Evolutionary conservation across 2,113 vertebrate genomes (phyloP), one percentile per base, ranked within the genome.

Genomic region (Platysternon megacephalum): DNA sequence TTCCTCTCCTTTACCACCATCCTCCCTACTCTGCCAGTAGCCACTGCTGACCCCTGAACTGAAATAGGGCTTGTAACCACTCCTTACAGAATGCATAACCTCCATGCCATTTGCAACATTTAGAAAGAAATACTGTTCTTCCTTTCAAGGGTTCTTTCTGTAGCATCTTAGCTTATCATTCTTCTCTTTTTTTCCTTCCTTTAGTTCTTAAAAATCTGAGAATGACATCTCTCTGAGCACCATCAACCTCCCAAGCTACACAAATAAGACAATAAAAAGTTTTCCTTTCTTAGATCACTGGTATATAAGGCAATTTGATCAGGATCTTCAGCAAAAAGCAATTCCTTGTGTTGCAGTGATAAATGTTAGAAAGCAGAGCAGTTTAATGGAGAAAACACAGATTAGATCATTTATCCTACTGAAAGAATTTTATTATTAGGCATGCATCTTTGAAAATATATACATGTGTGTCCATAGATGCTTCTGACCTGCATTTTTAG

Each of bases 51-150:
- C 68, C 28, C 53, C 78, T 55, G 32, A 96, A 90, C 58, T 92
- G 95, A 96, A 58, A 56, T 90, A 94, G 88, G 93, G 87, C 65
- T 82, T 78, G n/a, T 94, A 97, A 96, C 88, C 88, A 95, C 84
- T 86, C 42, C 74, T 94, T 95, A 35, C 95, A 93, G 94, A 90
- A 89, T 53, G 51, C 28, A 84, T 26, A 91, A n/a, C 58, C 84
- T 88, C 76, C 53, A 88, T 95, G 84, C 85, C 86, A 17, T 82
- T 95, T 82, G 56, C 85, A 96, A 56, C 78, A 89, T 32, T 65
- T 35, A 91, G 35, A 72, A 74, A 65, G 93, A 91, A 95, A 93
- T 76, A 61, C 48, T 80, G 28, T 5, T 90, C 68, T 86, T 89
- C 42, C 68, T 96, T 97, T 94, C 95, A 92, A 72, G 91, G 95